Evolutionary conservation across 2,888 invertebrate species (phyloP).

Genomic region (Meandrusa payeni): DNA sequence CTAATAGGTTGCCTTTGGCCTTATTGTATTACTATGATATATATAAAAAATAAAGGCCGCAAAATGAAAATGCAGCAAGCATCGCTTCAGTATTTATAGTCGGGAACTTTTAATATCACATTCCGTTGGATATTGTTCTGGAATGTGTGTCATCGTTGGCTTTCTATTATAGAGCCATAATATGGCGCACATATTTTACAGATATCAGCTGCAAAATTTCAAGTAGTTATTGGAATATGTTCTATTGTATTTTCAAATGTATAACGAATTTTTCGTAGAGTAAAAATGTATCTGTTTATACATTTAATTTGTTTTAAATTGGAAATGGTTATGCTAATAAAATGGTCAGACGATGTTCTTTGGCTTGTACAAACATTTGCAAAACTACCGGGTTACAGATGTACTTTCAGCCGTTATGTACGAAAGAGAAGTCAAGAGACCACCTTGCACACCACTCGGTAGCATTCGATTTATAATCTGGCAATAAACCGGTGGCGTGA

Average conservation of each 20-base stretch:
- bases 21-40: neutral
- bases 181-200: neutral
- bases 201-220: conserved; percentile 1
- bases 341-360: too few species aligned
- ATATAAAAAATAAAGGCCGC: neutral
- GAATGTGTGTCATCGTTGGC: neutral
- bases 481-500: too few species aligned
- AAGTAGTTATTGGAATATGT: neutral
- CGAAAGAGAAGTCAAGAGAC: too few species aligned
- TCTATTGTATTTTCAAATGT: neutral
- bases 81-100: conserved; percentile 1
- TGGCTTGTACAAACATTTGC: too few species aligned
- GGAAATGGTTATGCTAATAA: too few species aligned
- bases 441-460: too few species aligned
- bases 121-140: conserved; percentile 6
- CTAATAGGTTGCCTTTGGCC: neutral
- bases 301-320: too few species aligned
- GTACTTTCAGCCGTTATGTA: too few species aligned
- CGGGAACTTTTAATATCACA: conserved; percentile 7
- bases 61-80: neutral
- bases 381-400: too few species aligned
- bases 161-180: neutral
- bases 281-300: too few species aligned
- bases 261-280: too few species aligned
- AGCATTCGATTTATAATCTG: too few species aligned